Evolutionary conservation across 2,797 vertebrate species (phyloP), one percentile per base, ranked within the genome.

Genomic region (Leptodactylus fallax): DNA sequence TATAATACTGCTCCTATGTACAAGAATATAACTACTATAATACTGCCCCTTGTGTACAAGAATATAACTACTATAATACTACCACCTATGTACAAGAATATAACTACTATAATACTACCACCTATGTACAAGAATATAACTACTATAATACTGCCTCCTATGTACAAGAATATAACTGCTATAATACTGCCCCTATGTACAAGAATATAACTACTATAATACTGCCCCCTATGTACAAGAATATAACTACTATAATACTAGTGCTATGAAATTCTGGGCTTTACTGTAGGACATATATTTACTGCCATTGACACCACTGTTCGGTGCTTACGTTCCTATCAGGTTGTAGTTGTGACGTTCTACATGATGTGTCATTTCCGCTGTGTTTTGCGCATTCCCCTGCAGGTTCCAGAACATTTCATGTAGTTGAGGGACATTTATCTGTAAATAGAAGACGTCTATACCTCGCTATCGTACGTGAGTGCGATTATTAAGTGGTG

Each of bases 401-500:
- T 25, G 25, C 85, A 47, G 65, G 79, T 12, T 61, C 14, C 7
- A 8, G 7, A 0, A 9, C 67, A 3, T 11, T 19, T 17, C 17
- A 21, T 87, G 55, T 7, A 23, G 19, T 12, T 60, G 63, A 49
- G 3, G 51, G 25, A 12, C 58, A 72, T 47, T 17, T 58, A 55
- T 51, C 65, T 76, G 12, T 13, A 81, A 87, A 87, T 63, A 87
- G 85, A 51, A 63, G 55, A 23, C 36, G 55, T 56, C 3, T 58
- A 21, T 72, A 61, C 58, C 1, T 10, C 8, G 8, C 36, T 71
- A 87, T 58, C 14, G 7, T 16, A 19, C 25, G 45, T n/a, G 36
- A 17, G 53, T 47, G n/a, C 19, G 27, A 58, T 74, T 76, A 79
- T 71, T 71, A 83, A 25, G 76, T 61, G 63, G 51, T 69, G 51